Evolutionary conservation across 2,797 vertebrate genomes (phyloP), one percentile per base, ranked within the genome.

Genomic region (Cygnus olor): DNA sequence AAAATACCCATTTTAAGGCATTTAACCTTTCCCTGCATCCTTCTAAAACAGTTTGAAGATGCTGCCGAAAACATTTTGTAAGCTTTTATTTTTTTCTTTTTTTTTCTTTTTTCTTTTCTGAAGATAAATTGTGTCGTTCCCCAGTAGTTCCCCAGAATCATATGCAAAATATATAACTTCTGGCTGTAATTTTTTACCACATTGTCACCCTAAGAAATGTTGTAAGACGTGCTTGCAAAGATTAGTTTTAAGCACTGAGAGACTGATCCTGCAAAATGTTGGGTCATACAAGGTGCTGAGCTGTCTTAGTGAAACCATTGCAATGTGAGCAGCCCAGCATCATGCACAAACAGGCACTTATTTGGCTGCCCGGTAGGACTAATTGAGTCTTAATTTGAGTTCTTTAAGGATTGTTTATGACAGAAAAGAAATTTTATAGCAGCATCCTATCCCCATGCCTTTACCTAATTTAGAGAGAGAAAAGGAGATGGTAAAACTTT

Each of bases 171-270:
- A 90, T 72, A 25, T 80, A 85, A 93, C 42, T 94, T 27, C 69
- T 96, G 74, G 34, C 85, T 92, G 34, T 73, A 79, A 76, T 77
- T 95, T 63, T 94, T 89, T 90, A 73, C 56, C 74, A 38, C 45
- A 89, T 81, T 92, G 57, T 95, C 89, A 96, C 88, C 83, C 91
- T 90, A 88, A 96, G 82, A 94, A 89, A 88, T 63, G 54, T 80
- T 91, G 70, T 79, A 94, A 94, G 90, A 96, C 94, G 66, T 86
- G 54, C 60, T 94, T 85, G 45, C 81, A 92, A 85, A 95, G 66
- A 82, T 90, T 86, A 91, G 45, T 94, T 91, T 83, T 96, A 90
- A 96, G 84, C 63, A 82, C 85, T 92, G 69, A 19, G 61, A 90
- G 30, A 22, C n/a, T 49, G 53, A 72, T 93, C 22, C 30, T 78